These are phyloP conservation scores for Punctoribates punctum DNA, from an alignment of 2,888 invertebrate genomes.

Conservation along the genomic window DNA sequence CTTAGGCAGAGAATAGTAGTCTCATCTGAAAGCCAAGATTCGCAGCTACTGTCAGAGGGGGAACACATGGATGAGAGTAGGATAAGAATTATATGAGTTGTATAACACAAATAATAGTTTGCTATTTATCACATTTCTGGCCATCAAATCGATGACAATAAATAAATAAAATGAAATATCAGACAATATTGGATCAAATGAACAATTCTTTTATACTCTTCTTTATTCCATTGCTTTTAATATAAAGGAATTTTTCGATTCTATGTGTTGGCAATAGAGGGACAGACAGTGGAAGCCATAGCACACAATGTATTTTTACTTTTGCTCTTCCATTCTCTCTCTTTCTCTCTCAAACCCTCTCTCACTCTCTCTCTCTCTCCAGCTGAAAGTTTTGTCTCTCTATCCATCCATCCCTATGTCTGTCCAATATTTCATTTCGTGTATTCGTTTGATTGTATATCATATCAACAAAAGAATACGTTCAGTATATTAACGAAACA, in stretches of 20 bases:
- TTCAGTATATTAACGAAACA: slow-evolving; percentile 11
- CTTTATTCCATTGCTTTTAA: background rate
- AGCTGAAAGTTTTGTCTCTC: background rate
- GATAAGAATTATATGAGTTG: slow-evolving; percentile 12
- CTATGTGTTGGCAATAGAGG: background rate
- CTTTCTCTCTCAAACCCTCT: background rate
- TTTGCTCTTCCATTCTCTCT: no score
- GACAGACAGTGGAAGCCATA: no score
- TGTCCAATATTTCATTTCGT: background rate
- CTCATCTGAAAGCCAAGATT: no score
- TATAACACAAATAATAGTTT: slow-evolving; percentile 12
- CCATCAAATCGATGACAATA: background rate
- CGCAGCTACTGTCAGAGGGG: no score
- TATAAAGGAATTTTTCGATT: background rate
- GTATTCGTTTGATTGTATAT: background rate
- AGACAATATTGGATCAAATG: background rate
- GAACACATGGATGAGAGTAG: background rate
- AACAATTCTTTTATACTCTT: background rate
- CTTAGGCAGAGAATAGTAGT: no score
- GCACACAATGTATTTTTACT: no score
- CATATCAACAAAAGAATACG: background rate
- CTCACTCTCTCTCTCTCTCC: background rate
- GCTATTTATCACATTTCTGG: slow-evolving; percentile 16
- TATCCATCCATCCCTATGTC: background rate
- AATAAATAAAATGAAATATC: slow-evolving; percentile 24